phyloP scores from a whole-genome alignment of 2,113 vertebrate genomes.

The Drymodes brunneopygia region DNA sequence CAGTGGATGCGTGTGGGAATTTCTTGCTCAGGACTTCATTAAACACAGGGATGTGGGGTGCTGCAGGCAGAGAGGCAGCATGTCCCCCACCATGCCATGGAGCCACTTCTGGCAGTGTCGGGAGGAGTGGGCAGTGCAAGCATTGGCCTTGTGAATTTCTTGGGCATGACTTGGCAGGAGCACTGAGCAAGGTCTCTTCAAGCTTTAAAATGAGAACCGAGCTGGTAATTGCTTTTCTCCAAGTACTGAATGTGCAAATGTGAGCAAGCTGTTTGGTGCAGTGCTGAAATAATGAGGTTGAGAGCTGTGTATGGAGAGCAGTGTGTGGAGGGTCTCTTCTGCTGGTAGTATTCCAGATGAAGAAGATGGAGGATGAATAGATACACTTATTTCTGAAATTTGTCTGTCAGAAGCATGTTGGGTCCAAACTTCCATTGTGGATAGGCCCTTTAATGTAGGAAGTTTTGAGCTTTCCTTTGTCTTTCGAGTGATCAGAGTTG shows the following conservation, averaged over 20 bases:
- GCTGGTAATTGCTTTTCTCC: neutral
- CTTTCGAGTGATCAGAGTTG: neutral
- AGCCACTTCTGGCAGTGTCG: neutral
- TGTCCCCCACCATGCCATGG: fast-evolving
- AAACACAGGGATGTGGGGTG: fast-evolving
- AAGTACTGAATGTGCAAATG: fast-evolving
- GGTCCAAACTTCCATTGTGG: neutral
- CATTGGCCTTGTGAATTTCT: fast-evolving
- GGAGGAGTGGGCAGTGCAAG: neutral
- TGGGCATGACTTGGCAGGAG: fast-evolving
- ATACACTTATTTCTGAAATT: neutral
- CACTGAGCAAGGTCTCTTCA: neutral
- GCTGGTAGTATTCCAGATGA: neutral
- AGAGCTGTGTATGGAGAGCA: neutral
- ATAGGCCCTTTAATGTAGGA: neutral
- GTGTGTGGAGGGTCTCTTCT: neutral
- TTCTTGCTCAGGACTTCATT: neutral
- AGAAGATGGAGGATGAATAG: neutral
- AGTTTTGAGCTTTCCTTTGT: neutral
- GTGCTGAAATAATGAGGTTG: neutral
- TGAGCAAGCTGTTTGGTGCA: neutral
- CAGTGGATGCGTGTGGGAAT: neutral
- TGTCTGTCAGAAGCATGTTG: neutral
- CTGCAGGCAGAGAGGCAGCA: neutral
- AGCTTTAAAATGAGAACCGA: neutral